Conservation (phyloP, 2,113 vertebrate species). For the Crotalus helleri region DNA sequence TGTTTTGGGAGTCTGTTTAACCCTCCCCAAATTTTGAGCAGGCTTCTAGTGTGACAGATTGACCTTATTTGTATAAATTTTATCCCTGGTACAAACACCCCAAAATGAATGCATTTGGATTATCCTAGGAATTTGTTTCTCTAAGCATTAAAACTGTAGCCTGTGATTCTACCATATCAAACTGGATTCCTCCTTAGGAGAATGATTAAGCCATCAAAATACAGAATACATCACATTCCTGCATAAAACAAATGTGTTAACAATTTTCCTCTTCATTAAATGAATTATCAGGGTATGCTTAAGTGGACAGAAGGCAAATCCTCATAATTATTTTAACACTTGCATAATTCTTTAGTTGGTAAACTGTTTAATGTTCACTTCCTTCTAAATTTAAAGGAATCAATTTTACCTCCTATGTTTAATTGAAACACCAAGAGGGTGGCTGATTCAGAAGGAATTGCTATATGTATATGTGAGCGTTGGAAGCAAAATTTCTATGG, state of each 20-base stretch:
- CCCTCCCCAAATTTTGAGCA: background rate
- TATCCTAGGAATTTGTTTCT: background rate
- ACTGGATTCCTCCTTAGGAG: background rate
- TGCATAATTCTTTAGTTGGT: background rate
- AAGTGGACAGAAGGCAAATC: background rate
- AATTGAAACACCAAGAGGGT: background rate
- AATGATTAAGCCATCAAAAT: background rate
- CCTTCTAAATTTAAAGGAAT: background rate
- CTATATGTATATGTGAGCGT: background rate
- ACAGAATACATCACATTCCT: background rate
- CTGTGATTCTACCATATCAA: background rate
- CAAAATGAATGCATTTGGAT: background rate
- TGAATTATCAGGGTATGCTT: background rate
- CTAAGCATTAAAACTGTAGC: background rate
- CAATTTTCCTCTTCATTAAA: background rate
- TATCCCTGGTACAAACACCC: background rate
- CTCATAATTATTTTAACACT: background rate
- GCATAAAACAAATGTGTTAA: background rate
- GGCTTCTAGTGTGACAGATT: background rate
- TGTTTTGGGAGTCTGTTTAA: background rate
- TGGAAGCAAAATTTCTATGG: background rate
- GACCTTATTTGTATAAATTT: background rate
- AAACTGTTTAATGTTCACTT: background rate
- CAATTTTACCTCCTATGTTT: background rate
- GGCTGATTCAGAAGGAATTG: background rate